Evolutionary conservation across 2,797 vertebrate species (phyloP).

Genomic region (Picus viridis): DNA sequence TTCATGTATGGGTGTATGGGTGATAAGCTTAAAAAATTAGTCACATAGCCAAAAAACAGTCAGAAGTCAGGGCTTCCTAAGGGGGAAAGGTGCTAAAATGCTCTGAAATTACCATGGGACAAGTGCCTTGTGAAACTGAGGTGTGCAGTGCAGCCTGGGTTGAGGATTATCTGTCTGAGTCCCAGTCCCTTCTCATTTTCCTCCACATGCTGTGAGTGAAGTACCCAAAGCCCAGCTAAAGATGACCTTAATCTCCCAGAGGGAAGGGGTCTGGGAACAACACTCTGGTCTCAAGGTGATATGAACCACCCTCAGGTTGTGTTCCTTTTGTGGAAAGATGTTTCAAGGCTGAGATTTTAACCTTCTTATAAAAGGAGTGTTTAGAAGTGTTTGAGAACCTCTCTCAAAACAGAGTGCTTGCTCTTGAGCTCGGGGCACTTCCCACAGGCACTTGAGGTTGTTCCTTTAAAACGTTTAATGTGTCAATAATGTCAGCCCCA

Average conservation of each 20-base stretch:
- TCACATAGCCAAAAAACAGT: neutral
- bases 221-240: neutral
- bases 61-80: neutral
- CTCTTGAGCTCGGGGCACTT: neutral
- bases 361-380: neutral
- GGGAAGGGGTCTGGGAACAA: fast-evolving
- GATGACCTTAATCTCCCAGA: neutral
- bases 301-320: neutral
- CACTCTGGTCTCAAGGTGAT: neutral
- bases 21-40: neutral
- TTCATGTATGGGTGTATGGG: neutral
- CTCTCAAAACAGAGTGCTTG: neutral
- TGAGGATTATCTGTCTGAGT: neutral
- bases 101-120: neutral
- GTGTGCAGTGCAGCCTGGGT: neutral
- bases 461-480: neutral
- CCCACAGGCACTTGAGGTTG: neutral
- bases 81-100: neutral
- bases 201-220: neutral
- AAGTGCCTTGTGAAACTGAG: neutral
- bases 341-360: neutral
- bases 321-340: neutral
- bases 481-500: neutral
- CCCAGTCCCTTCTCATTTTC: neutral
- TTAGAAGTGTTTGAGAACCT: neutral